phyloP scores from a whole-genome alignment of 2,113 vertebrate species.

The Gambusia holbrooki region DNA sequence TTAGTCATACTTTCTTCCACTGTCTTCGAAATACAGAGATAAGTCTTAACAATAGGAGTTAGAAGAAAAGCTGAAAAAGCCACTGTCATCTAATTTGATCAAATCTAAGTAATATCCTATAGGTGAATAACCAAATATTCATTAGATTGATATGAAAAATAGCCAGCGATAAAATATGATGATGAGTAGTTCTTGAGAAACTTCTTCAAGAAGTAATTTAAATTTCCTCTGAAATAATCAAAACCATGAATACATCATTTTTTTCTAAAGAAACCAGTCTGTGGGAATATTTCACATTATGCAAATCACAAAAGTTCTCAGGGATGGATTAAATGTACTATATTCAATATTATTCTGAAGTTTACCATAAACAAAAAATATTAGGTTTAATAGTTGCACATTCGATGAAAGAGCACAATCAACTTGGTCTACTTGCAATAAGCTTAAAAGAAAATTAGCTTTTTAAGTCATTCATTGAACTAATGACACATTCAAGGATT shows the following conservation, averaged over 20 bases:
- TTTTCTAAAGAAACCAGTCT: not conserved
- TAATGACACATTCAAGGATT: too few species aligned
- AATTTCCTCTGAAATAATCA: not conserved
- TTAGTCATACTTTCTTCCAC: constrained; percentile 47
- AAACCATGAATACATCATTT: not conserved
- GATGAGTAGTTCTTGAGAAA: constrained; percentile 9
- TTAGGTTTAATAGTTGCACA: too few species aligned
- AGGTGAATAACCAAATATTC: constrained; percentile 44
- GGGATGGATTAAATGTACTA: not conserved
- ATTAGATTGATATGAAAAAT: constrained; percentile 36
- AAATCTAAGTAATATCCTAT: constrained; percentile 58
- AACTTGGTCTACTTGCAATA: not conserved
- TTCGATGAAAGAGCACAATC: too few species aligned
- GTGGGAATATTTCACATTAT: not conserved
- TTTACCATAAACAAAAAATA: not conserved
- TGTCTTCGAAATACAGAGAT: constrained; percentile 51
- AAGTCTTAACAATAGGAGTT: constrained; percentile 55
- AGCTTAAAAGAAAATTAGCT: not conserved
- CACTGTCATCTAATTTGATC: constrained; percentile 53
- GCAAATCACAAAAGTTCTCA: not conserved
- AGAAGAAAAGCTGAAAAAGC: constrained; percentile 24
- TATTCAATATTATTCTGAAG: not conserved
- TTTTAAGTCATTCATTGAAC: too few species aligned
- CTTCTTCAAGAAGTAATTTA: not conserved
- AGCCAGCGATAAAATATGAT: constrained; percentile 21